Percentiles rank a stretch among this genome's conserved stretches.
These are phyloP conservation scores for Gymnogyps californianus DNA, from an alignment of 2,113 vertebrate species.

Conservation along the genomic window DNA sequence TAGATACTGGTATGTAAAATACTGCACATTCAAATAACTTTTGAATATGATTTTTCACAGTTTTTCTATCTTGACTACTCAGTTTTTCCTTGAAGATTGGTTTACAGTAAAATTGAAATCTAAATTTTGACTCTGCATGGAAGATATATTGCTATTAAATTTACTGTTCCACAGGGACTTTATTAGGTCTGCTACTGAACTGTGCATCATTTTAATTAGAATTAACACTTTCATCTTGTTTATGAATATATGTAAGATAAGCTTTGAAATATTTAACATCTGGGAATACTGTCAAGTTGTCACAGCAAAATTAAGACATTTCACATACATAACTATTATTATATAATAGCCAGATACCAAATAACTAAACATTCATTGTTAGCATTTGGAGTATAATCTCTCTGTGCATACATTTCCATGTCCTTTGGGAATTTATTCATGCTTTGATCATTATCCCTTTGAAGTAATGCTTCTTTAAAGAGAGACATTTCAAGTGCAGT, in stretches of 20 bases:
- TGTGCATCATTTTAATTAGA: slow-evolving; percentile 70
- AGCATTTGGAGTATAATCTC: slow-evolving; percentile 68
- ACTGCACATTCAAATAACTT: neutral
- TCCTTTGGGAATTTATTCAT: slow-evolving; percentile 78
- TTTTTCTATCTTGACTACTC: neutral
- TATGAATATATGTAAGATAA: slow-evolving; percentile 59
- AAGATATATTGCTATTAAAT: slow-evolving; percentile 28
- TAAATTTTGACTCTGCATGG: neutral
- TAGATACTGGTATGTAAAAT: neutral
- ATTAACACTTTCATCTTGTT: slow-evolving; percentile 70
- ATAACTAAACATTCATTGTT: slow-evolving; percentile 78
- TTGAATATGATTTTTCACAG: neutral
- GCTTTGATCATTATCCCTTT: slow-evolving; percentile 87
- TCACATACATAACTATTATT: slow-evolving; percentile 50
- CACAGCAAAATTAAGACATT: slow-evolving; percentile 69
- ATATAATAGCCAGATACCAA: slow-evolving; percentile 69
- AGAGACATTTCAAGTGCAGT: slow-evolving; percentile 77
- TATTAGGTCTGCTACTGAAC: slow-evolving; percentile 50
- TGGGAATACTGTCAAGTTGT: slow-evolving; percentile 61
- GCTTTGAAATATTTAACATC: slow-evolving; percentile 63
- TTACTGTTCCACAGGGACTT: slow-evolving; percentile 19
- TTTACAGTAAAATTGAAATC: neutral
- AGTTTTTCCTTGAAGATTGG: neutral
- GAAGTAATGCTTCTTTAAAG: slow-evolving; percentile 84
- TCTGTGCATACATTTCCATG: slow-evolving; percentile 68